These are phyloP conservation scores for Drosophila pachea DNA, from an alignment of 1,140 invertebrate genomes.

Conservation along the genomic window DNA sequence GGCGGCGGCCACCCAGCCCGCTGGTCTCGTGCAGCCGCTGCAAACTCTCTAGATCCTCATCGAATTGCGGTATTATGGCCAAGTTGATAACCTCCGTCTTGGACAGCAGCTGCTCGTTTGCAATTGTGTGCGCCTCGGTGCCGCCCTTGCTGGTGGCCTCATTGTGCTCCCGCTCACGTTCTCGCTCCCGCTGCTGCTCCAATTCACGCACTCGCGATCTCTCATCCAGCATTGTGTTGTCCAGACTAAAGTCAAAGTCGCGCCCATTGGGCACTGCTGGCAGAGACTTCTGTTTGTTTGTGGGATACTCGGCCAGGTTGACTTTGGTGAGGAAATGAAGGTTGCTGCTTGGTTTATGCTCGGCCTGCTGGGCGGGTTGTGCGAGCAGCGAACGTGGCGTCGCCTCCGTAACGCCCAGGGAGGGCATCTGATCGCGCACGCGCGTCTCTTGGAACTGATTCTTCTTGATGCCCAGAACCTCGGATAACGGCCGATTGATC, in stretches of 20 bases:
- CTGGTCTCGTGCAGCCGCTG: slow-evolving; percentile 61
- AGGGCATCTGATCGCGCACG: slow-evolving; percentile 57
- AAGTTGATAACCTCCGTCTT: slow-evolving; percentile 78
- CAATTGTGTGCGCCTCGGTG: slow-evolving; percentile 63
- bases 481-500: slow-evolving; percentile 78
- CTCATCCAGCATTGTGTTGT: slow-evolving; percentile 76
- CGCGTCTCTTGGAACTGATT: slow-evolving; percentile 78
- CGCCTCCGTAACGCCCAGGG: slow-evolving; percentile 39
- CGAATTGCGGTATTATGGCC: slow-evolving; percentile 78
- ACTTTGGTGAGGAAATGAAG: slow-evolving; percentile 74
- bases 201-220: slow-evolving; percentile 62
- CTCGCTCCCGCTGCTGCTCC: slow-evolving; percentile 52
- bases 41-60: slow-evolving; percentile 71
- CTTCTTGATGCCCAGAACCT: slow-evolving; percentile 78
- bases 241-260: slow-evolving; percentile 74
- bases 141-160: slow-evolving; percentile 61
- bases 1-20: slow-evolving; percentile 49
- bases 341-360: slow-evolving; percentile 23
- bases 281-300: slow-evolving; percentile 45
- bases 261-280: slow-evolving; percentile 43
- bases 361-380: slow-evolving; percentile 13
- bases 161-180: slow-evolving; percentile 53
- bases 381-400: slow-evolving; percentile 49
- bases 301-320: slow-evolving; percentile 74
- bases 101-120: slow-evolving; percentile 75